Percentiles rank a stretch among this genome's conserved stretches.
These are phyloP conservation scores for Mya arenaria DNA, from an alignment of 1,140 invertebrate genomes.

Conservation along the genomic window DNA sequence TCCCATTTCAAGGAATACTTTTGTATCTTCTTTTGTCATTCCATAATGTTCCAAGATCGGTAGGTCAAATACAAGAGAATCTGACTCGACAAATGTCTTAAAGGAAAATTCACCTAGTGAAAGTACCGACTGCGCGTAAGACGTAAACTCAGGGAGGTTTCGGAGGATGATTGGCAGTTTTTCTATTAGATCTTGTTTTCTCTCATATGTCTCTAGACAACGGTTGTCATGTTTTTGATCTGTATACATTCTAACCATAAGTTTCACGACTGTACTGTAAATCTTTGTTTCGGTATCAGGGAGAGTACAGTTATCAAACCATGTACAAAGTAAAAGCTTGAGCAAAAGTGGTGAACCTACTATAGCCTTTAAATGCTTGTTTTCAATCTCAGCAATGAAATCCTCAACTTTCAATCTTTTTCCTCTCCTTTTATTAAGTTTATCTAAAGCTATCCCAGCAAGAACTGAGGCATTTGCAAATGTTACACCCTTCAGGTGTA, in stretches of 20 bases:
- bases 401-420: neutral
- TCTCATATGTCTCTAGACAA: neutral
- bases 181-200: neutral
- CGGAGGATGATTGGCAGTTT: neutral
- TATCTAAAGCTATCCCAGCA: neutral
- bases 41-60: neutral
- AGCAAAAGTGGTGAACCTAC: neutral
- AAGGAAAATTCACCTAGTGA: neutral
- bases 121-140: neutral
- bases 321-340: neutral
- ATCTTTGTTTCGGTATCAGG: neutral
- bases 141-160: neutral
- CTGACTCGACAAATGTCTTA: neutral
- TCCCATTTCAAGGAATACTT: neutral
- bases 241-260: neutral
- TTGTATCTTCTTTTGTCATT: neutral
- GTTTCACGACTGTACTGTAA: neutral
- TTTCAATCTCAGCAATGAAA: neutral
- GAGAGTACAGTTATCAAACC: neutral
- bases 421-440: neutral
- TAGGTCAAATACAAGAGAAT: neutral
- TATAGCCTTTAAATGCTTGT: neutral
- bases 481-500: neutral
- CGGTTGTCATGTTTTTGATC: neutral
- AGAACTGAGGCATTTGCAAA: neutral